Evolutionary conservation across 2,797 vertebrate species (phyloP).

Genomic region (Phrynocephalus vlangalii): DNA sequence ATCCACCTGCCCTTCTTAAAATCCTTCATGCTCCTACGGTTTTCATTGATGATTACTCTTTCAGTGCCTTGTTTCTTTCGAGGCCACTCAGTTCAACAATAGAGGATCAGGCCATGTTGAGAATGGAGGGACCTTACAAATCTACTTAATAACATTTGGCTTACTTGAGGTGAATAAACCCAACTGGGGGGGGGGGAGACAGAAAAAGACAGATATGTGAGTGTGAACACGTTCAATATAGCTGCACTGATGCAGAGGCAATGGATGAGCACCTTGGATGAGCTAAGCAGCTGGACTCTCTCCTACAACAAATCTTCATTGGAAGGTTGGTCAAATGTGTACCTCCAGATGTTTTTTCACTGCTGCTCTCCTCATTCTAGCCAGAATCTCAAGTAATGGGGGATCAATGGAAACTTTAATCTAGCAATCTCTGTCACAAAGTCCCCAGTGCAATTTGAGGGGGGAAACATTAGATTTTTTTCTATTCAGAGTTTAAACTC

Average conservation of each 20-base stretch:
- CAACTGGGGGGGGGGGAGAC: neutral
- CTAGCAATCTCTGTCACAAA: neutral
- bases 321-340: too few species aligned
- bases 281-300: neutral
- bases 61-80: neutral
- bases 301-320: neutral
- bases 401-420: neutral
- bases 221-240: neutral
- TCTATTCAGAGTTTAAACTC: neutral
- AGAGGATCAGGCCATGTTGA: neutral
- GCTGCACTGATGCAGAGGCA: neutral
- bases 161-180: neutral
- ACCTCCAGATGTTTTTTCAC: neutral
- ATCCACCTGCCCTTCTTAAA: too few species aligned
- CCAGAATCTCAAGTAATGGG: neutral
- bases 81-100: neutral
- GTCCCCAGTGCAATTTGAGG: neutral
- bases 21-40: neutral
- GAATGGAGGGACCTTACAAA: neutral
- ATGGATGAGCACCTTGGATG: neutral
- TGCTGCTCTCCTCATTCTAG: neutral
- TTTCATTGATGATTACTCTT: neutral
- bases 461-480: neutral
- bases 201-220: neutral
- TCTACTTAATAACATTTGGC: neutral